Evolutionary conservation across 1,140 invertebrate species (phyloP), one percentile per base, ranked within the genome.

Genomic region (Rhizoglyphus robini): DNA sequence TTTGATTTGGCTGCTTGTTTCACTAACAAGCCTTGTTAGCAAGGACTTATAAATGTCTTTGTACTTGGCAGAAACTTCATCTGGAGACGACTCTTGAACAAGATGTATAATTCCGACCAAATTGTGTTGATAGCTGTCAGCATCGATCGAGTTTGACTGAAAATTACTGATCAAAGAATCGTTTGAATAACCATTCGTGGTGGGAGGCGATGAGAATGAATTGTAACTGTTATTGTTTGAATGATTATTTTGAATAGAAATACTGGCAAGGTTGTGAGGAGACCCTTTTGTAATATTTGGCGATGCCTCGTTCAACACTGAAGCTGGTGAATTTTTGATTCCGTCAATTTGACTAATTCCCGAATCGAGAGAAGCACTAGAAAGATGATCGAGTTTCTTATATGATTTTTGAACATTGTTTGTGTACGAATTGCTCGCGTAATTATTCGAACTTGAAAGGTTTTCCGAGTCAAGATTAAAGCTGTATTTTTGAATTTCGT

Each of bases 401-500:
- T 13, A 13, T 36, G 32, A 31, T 8, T 54, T 11, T 41, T 29
- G 8, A 29, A 30, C n/a, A 23, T 65, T 65, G 5, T 58, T 57
- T 2, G 5, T 15, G 58, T 23, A 49, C 1, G 20, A 20, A 41
- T 18, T 65, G 8, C 15, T 4, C 1, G 57, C 27, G 0, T 15
- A 5, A 36, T 54, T 36, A 58, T 13, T 30, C 1, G 3, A 20
- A 30, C 3, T 15, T 38, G 51, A 36, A 54, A 36, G 13, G n/a
- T n/a, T 13, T 13, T 65, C 51, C 25, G 48, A 4, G 41, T 58
- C 63, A 2, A 59, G n/a, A 8, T 41, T 49, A 20, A 85, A 86
- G 72, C 84, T 86, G 70, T 89, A 89, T 76, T 87, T 90, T 71
- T 90, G 87, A 74, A 96, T 96, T 79, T 96, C 91, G 23, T 88